phyloP scores from a whole-genome alignment of 2,113 vertebrate species.

The Ariopsis seemanni region DNA sequence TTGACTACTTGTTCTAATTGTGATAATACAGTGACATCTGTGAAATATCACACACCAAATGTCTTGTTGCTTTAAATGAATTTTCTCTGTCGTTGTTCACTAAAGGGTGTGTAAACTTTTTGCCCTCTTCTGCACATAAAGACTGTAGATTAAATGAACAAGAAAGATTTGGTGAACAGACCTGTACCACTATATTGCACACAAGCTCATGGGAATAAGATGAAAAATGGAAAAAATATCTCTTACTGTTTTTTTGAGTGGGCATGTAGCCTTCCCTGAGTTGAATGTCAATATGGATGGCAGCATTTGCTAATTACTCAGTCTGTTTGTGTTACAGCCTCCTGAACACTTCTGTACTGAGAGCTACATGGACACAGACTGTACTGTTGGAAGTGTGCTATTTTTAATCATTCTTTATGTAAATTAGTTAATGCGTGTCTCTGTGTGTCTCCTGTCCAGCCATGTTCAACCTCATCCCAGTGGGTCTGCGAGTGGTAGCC shows the following conservation, averaged over 20 bases:
- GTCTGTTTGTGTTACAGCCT: background rate
- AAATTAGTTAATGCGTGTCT: constrained; percentile 3
- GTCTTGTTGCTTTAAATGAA: background rate
- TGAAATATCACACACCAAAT: background rate
- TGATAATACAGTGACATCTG: background rate
- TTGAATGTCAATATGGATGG: constrained; percentile 21
- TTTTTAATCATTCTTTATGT: constrained; percentile 11
- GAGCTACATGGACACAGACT: constrained; percentile 9
- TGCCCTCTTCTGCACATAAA: background rate
- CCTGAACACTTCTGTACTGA: background rate
- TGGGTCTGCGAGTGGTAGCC: constrained; percentile 97
- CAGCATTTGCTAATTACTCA: constrained; percentile 24
- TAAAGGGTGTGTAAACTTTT: background rate
- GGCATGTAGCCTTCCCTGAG: constrained; percentile 2
- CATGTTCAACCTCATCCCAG: constrained; percentile 98
- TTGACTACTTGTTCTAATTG: background rate
- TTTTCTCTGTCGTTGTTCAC: background rate
- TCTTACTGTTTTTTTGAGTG: background rate
- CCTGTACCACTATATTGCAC: background rate
- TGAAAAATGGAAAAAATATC: background rate
- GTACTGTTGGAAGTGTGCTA: constrained; percentile 3
- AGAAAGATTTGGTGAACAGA: background rate
- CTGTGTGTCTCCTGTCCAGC: constrained; percentile 72
- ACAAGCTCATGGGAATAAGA: background rate
- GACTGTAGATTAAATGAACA: background rate